These are phyloP conservation scores for Elysia crispata DNA, from an alignment of 2,888 invertebrate species.

Conservation along the genomic window DNA sequence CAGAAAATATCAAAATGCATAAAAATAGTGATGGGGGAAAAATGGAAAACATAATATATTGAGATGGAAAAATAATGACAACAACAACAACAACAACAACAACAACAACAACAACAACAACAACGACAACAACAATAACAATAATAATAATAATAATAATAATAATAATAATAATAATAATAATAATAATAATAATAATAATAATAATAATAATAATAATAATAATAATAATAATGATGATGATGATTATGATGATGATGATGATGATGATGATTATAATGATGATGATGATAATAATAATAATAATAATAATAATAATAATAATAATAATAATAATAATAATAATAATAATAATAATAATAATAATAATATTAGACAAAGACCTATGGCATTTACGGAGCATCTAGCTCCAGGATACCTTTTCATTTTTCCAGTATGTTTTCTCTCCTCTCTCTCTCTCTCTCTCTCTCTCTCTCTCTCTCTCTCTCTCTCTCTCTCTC, in stretches of 20 bases:
- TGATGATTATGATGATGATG: not conserved
- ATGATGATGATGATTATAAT: not conserved
- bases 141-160: constrained; percentile 2
- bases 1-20: constrained; percentile 20
- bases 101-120: not conserved
- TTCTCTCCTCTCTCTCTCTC: no score
- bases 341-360: constrained; percentile 10
- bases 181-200: constrained; percentile 5
- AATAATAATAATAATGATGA: constrained; percentile 10
- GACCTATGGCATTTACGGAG: no score
- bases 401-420: no score
- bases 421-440: no score
- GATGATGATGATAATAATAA: not conserved
- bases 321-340: constrained; percentile 12
- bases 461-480: no score
- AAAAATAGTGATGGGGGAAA: constrained; percentile 1
- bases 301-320: constrained; percentile 7
- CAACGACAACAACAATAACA: constrained; percentile 15
- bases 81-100: not conserved
- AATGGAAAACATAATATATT: not conserved
- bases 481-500: no score
- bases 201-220: constrained; percentile 12
- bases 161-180: not conserved
- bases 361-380: constrained; percentile 15
- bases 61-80: no score